Base-by-base conservation (phyloP, 2,797 vertebrate species). In the Chloroceryle inda region DNA sequence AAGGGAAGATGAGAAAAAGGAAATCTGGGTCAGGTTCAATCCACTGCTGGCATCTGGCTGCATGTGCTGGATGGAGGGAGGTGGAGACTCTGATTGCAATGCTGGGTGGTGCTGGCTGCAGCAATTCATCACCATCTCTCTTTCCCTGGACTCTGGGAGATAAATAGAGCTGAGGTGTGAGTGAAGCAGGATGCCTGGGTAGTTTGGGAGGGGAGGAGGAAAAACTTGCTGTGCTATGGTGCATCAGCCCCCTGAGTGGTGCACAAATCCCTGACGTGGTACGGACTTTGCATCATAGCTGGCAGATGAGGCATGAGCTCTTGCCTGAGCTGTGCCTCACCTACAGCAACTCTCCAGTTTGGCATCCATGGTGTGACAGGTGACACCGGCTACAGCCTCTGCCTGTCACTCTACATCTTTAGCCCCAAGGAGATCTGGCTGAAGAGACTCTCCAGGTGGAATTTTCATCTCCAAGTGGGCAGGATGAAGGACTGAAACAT, bases 91-190 rank as follows among this genome's bases (percentile, higher is more conserved):
- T 66, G 40, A 37, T 66, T 14, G 49, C 62, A 22, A n/a, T 2
- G 19, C 24, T 19, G 59, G 31, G 45, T 0, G 0, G 10, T 31
- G 44, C n/a, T 68, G 74, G 26, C 26, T 64, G 64, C 17, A 17
- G 4, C 4, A 1, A 20, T 73, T 31, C 33, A 52, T 56, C 40
- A 15, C 3, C 5, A 7, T 15, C 31, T 69, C 37, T 68, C 44
- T 40, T n/a, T 74, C 50, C 19, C 31, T 7, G 20, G 45, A 8
- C 31, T 42, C 69, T 44, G 59, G 50, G 50, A 61, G 16, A 73
- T 4, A 50, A 69, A 85, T 6, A 24, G 56, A 45, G 31, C 79
- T 69, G 56, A 89, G 31, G 27, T 26, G 42, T 23, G 66, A 61
- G 66, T 27, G 37, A n/a, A 87, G 50, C 40, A 73, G 20, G 20